Conservation (phyloP, 2,888 invertebrate genomes). For the Platycheirus rosarum region DNA sequence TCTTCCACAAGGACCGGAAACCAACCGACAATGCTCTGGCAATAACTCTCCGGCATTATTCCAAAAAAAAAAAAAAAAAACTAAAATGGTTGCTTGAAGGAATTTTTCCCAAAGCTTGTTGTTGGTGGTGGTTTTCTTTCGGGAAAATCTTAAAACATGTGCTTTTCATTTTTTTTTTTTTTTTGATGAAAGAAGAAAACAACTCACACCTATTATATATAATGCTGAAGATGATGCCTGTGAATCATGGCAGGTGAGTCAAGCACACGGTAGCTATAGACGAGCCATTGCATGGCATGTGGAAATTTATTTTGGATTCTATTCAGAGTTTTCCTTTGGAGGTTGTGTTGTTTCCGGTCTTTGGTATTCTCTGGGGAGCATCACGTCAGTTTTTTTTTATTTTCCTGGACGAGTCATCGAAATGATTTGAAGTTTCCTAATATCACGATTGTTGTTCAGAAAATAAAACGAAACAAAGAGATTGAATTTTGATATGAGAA, state of each 20-base stretch:
- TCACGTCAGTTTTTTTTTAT: conserved; percentile 36
- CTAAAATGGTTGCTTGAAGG: not conserved
- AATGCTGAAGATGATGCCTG: conserved; percentile 36
- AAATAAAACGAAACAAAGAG: not conserved
- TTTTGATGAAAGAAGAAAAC: conserved; percentile 45
- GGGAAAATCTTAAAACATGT: conserved; percentile 27
- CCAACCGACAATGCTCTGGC: not conserved
- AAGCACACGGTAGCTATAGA: not conserved
- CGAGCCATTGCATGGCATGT: conserved; percentile 44
- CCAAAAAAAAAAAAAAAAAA: not conserved
- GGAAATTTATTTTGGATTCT: conserved; percentile 48
- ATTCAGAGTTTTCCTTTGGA: conserved; percentile 25
- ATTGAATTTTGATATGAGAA: conserved; percentile 22
- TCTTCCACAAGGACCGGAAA: conserved; percentile 15
- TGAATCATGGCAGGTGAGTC: conserved; percentile 61
- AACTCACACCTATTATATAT: conserved; percentile 35
- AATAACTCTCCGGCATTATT: conserved; percentile 30
- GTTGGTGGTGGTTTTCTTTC: not conserved
- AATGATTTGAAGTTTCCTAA: conserved; percentile 44
- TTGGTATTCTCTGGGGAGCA: conserved; percentile 26
- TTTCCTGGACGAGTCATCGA: conserved; percentile 39
- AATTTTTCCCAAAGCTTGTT: conserved; percentile 4
- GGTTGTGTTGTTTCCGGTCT: conserved; percentile 26
- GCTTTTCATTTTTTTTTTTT: conserved; percentile 20
- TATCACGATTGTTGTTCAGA: conserved; percentile 18